Evolutionary conservation across 2,113 vertebrate species (phyloP), one percentile per base, ranked within the genome.

Genomic region (Chlorodrepanis virens): DNA sequence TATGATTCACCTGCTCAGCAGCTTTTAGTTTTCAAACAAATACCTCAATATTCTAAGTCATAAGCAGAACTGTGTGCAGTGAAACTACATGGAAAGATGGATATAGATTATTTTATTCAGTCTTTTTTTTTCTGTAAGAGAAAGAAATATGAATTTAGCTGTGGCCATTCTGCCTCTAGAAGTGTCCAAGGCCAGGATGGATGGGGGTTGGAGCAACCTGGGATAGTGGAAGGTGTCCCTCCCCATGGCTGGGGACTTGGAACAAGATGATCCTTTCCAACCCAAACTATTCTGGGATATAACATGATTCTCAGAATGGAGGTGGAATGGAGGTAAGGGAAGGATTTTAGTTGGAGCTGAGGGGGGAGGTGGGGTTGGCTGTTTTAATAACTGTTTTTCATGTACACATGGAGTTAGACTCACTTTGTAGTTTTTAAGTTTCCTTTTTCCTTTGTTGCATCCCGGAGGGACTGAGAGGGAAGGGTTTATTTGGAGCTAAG

Each of bases 311-410:
- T 24, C 42, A 19, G 14, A 64, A 39, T 39, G n/a, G 19, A 60
- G 9, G 6, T 64, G 14, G 39, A 81, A 60, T 10, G 63, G 68
- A 64, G 9, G 25, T 25, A 64, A 56, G 1, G 2, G 6, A 27
- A 90, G 40, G 27, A 40, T 4, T 91, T 56, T 37, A 52, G 9
- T 25, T 85, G 12, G 3, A 85, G 29, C 24, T 63, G 54, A 68
- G 29, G 5, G 12, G 14, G 1, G 5, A 47, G 21, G 3, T 28
- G 13, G 3, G 0, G 18, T 20, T 75, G 4, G 14, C 45, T 54
- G 12, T 54, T 88, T 76, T 31, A 50, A 49, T 27, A 37, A 20
- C 18, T 57, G 11, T 27, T 89, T 78, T 31, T 45, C 14, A 5
- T 4, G 23, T 37, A 50, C 1, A 14, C 10, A 5, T 4, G 9